Conservation (phyloP, 2,797 vertebrate genomes). For the Neostethus bicornis region DNA sequence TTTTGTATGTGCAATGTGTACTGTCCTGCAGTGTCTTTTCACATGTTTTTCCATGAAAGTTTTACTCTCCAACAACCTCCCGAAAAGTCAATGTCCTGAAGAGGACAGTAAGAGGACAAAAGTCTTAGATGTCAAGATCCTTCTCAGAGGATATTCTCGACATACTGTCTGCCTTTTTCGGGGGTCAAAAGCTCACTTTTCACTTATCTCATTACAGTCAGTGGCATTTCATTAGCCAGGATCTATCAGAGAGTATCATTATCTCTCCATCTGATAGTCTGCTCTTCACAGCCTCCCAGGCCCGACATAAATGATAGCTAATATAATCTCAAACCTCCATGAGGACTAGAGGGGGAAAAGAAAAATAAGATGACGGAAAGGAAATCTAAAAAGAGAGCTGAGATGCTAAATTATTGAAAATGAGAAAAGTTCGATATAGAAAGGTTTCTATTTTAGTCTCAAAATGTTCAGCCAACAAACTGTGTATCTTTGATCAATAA, state of each 20-base stretch:
- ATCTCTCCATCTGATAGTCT: constrained; percentile 73
- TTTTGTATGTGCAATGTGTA: constrained; percentile 50
- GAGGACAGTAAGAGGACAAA: constrained; percentile 16
- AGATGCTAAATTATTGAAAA: constrained; percentile 2
- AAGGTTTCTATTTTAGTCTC: not conserved
- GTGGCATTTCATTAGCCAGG: constrained; percentile 78
- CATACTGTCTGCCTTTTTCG: constrained; percentile 62
- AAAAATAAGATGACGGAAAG: not conserved
- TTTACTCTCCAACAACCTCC: not conserved
- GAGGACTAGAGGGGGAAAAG: constrained; percentile 30
- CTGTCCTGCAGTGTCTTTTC: constrained; percentile 24
- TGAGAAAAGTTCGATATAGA: constrained; percentile 4
- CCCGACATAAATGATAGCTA: constrained; percentile 73
- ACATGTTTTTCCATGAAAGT: not conserved
- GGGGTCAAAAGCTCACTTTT: constrained; percentile 77
- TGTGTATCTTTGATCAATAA: constrained; percentile 3
- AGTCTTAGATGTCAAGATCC: constrained; percentile 43
- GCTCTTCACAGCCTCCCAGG: constrained; percentile 71
- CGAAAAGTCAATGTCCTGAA: constrained; percentile 2
- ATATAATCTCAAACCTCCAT: constrained; percentile 68
- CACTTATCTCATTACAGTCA: constrained; percentile 80
- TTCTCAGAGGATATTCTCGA: constrained; percentile 54
- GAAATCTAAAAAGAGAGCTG: constrained; percentile 8
- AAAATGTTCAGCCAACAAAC: not conserved
- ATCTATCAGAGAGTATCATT: constrained; percentile 76